Conservation (phyloP, 2,113 vertebrate genomes). For the Gobiocypris rarus region DNA sequence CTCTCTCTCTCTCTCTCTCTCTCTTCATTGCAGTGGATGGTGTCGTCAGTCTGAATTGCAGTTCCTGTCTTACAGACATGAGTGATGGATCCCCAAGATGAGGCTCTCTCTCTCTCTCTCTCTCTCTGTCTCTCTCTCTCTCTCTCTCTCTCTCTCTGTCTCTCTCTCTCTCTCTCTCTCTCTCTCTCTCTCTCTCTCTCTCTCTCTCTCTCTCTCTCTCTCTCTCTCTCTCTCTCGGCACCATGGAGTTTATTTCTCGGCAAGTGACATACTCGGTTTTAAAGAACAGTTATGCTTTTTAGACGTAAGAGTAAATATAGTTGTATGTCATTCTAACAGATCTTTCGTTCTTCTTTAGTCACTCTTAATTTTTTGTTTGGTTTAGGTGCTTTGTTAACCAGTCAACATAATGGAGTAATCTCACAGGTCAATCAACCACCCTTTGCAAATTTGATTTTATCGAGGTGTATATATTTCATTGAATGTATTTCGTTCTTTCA, state of each 20-base stretch:
- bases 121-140: too few species aligned
- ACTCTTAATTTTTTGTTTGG: background rate
- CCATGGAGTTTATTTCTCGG: too few species aligned
- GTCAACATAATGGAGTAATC: background rate
- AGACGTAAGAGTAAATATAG: background rate
- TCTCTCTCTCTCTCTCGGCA: too few species aligned
- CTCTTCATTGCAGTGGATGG: slow-evolving; percentile 24
- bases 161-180: too few species aligned
- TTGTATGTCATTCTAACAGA: background rate
- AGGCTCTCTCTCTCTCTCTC: slow-evolving; percentile 42
- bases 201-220: too few species aligned
- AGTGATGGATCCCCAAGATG: slow-evolving; percentile 63
- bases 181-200: too few species aligned
- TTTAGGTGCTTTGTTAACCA: background rate
- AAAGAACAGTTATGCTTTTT: background rate
- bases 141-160: too few species aligned
- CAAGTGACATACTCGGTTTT: background rate
- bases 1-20: too few species aligned
- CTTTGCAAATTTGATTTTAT: background rate
- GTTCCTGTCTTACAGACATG: slow-evolving; percentile 32
- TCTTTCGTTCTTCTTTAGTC: background rate
- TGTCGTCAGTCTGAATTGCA: slow-evolving; percentile 1
- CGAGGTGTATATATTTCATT: background rate
- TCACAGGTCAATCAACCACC: background rate
- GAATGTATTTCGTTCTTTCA: background rate